Evolutionary conservation across 2,888 invertebrate genomes (phyloP).

Genomic region (Deilephila porcellus): DNA sequence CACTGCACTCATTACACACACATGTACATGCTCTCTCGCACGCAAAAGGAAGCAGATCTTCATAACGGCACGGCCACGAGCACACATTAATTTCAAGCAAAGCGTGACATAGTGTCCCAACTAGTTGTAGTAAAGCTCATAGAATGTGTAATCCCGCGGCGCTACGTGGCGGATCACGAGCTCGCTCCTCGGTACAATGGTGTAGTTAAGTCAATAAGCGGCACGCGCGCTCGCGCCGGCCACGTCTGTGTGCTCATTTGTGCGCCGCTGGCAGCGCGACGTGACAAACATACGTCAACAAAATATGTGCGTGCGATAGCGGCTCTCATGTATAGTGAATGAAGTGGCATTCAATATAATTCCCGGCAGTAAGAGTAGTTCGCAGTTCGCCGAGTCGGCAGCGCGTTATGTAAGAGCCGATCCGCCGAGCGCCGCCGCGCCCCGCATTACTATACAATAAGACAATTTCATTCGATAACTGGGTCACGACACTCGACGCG

Average conservation of each 20-base stretch:
- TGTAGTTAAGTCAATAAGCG: constrained; percentile 14
- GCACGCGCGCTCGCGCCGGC: not conserved
- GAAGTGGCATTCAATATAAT: not conserved
- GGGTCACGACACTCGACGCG: not conserved
- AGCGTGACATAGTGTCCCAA: too few species aligned
- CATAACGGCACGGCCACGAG: too few species aligned
- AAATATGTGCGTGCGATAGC: constrained; percentile 12
- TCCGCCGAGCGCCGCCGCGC: not conserved
- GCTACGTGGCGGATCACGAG: too few species aligned
- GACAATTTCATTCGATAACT: constrained; percentile 3
- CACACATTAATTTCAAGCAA: too few species aligned
- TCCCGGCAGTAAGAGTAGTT: not conserved
- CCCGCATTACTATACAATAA: constrained; percentile 5
- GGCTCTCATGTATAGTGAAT: constrained; percentile 4
- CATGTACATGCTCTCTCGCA: too few species aligned
- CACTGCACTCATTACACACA: too few species aligned
- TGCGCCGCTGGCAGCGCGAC: not conserved
- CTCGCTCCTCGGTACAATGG: not conserved
- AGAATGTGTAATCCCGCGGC: too few species aligned
- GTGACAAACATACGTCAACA: not conserved
- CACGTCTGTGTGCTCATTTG: constrained; percentile 11
- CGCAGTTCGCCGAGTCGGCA: not conserved
- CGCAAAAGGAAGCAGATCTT: too few species aligned
- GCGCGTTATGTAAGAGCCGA: not conserved
- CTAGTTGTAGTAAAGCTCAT: too few species aligned